phyloP scores from a whole-genome alignment of 2,888 invertebrate genomes.

The Sesamia inferens region DNA sequence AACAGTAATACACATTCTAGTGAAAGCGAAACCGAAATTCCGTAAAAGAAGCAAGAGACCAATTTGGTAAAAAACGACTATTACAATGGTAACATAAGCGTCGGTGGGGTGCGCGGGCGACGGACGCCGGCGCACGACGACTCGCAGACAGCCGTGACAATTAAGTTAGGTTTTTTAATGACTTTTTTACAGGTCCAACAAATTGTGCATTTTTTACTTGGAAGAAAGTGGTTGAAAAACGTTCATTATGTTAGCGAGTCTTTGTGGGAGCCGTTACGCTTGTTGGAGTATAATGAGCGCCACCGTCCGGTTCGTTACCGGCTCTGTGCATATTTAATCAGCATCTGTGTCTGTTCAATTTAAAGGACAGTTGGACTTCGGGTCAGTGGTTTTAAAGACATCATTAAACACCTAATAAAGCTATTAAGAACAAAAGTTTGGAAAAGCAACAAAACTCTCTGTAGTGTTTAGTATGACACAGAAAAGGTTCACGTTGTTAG shows the following conservation, averaged over 20 bases:
- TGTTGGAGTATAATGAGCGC: conserved; percentile 62
- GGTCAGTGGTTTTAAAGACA: conserved; percentile 53
- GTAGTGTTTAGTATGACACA: conserved; percentile 17
- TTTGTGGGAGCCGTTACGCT: conserved; percentile 71
- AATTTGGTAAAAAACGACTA: conserved; percentile 65
- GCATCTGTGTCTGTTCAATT: conserved; percentile 67
- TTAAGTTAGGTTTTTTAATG: conserved; percentile 84
- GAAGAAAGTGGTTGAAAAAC: conserved; percentile 85
- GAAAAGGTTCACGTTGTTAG: conserved; percentile 20
- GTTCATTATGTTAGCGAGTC: conserved; percentile 77
- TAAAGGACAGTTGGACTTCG: conserved; percentile 63
- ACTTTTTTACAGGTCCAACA: conserved; percentile 66
- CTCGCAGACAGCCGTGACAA: conserved; percentile 80
- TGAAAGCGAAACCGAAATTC: conserved; percentile 81
- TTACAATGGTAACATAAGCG: conserved; percentile 65
- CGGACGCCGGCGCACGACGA: conserved; percentile 53
- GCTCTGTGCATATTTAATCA: conserved; percentile 69
- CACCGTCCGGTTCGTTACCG: conserved; percentile 53
- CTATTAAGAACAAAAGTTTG: conserved; percentile 49
- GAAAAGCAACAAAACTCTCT: neutral
- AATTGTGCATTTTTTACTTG: conserved; percentile 69
- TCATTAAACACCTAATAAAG: conserved; percentile 23
- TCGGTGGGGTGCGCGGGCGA: conserved; percentile 54
- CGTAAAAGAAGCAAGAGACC: conserved; percentile 68
- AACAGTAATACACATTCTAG: conserved; percentile 76